Percentiles rank a stretch among this genome's conserved stretches.
phyloP scores from a whole-genome alignment of 2,113 vertebrate genomes.

The Ptychochromis oligacanthus region DNA sequence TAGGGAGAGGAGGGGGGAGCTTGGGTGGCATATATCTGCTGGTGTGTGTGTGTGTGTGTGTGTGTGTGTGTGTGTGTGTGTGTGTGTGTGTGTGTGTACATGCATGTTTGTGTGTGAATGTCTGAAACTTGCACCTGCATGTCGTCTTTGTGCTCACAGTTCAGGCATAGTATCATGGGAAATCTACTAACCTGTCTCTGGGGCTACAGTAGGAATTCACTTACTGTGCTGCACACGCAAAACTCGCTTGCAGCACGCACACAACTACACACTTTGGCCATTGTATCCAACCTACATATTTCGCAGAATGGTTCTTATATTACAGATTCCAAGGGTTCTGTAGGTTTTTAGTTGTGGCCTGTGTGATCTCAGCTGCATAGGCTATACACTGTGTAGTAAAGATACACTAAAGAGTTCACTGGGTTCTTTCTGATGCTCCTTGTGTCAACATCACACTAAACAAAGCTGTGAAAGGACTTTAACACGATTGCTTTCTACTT shows the following conservation, averaged over 20 bases:
- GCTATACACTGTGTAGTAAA: slow-evolving; percentile 33
- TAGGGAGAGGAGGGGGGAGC: too few relatives aligned
- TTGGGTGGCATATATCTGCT: slow-evolving; percentile 46
- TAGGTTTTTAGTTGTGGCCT: slow-evolving; percentile 64
- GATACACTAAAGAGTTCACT: slow-evolving; percentile 66
- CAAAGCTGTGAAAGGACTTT: slow-evolving; percentile 72
- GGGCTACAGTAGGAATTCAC: slow-evolving; percentile 50
- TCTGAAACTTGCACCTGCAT: slow-evolving; percentile 68
- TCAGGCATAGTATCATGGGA: slow-evolving; percentile 53
- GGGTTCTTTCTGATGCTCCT: slow-evolving; percentile 62
- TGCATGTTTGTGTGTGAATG: slow-evolving; percentile 29
- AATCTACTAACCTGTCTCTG: slow-evolving; percentile 53
- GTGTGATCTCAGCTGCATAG: slow-evolving; percentile 65
- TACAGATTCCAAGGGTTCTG: slow-evolving; percentile 22
- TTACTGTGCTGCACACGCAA: slow-evolving; percentile 25
- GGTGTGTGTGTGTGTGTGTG: neutral
- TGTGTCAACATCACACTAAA: slow-evolving; percentile 60
- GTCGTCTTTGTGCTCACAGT: slow-evolving; percentile 56
- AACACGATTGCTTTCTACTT: slow-evolving; percentile 66
- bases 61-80: slow-evolving; percentile 28
- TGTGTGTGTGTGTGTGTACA: too few relatives aligned
- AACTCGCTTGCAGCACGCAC: neutral
- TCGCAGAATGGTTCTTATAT: slow-evolving; percentile 31
- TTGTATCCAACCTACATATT: slow-evolving; percentile 36
- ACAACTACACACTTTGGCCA: neutral